phyloP scores from a whole-genome alignment of 2,113 vertebrate genomes.

The Pterocles gutturalis region DNA sequence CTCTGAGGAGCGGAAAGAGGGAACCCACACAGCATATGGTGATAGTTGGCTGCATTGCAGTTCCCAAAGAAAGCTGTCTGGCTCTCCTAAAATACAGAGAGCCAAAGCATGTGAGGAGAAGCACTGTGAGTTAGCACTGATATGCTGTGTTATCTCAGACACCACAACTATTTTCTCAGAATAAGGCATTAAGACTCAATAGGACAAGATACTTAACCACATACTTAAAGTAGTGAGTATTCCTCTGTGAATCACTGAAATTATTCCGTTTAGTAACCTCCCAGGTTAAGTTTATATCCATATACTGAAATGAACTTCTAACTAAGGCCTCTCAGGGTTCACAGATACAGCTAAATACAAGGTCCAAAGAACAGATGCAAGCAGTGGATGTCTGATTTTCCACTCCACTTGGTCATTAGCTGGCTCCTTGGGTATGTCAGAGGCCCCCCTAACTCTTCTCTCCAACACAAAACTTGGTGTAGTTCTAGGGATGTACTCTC shows the following conservation, averaged over 20 bases:
- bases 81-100: neutral
- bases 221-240: neutral
- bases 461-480: neutral
- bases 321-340: neutral
- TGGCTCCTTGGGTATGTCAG: neutral
- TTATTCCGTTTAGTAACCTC: neutral
- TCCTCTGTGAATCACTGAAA: neutral
- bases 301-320: neutral
- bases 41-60: neutral
- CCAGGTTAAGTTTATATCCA: neutral
- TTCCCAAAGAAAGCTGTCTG: slow-evolving; percentile 34
- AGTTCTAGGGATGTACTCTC: neutral
- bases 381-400: neutral
- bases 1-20: slow-evolving; percentile 28
- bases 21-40: slow-evolving; percentile 65
- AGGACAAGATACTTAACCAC: neutral
- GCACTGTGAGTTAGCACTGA: neutral
- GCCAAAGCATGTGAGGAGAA: neutral
- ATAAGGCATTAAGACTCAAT: neutral
- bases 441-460: neutral
- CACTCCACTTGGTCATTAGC: neutral
- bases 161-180: neutral
- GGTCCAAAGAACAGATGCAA: neutral
- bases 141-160: neutral
- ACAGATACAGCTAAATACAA: neutral